A percentile compares a stretch with the other conserved stretches of the same genome.
Conservation (phyloP, 2,888 invertebrate genomes). For the Conops quadrifasciatus region DNA sequence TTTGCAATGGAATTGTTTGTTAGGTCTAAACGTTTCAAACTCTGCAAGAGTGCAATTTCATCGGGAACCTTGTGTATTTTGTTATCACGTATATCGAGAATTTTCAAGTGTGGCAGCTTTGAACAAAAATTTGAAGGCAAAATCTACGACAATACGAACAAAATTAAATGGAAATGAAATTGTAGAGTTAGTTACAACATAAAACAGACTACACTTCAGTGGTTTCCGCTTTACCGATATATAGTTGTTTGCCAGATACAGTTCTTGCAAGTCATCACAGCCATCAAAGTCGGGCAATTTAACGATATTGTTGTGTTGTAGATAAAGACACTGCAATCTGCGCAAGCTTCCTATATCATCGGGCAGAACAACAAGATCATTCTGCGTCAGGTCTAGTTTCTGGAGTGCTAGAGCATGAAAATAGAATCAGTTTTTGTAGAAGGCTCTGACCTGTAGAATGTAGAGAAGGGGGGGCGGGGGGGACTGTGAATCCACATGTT, state of each 20-base stretch:
- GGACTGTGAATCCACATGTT: too few relatives aligned
- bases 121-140: conserved; percentile 77
- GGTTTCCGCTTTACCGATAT: conserved; percentile 70
- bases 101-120: conserved; percentile 75
- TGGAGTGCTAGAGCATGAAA: conserved; percentile 65
- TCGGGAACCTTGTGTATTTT: conserved; percentile 80
- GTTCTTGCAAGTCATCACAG: conserved; percentile 78
- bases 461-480: too few relatives aligned
- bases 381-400: conserved; percentile 78
- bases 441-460: too few relatives aligned
- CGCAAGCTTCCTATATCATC: conserved; percentile 75
- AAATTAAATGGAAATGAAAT: conserved; percentile 29
- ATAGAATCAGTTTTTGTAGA: too few relatives aligned
- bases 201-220: conserved; percentile 32
- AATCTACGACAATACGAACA: conserved; percentile 66
- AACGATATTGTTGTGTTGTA: conserved; percentile 83
- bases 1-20: conserved; percentile 80
- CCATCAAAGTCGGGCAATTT: conserved; percentile 80
- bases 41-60: conserved; percentile 78
- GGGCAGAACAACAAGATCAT: conserved; percentile 74
- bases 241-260: conserved; percentile 84
- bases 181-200: conserved; percentile 39
- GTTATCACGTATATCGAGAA: conserved; percentile 84
- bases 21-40: conserved; percentile 82
- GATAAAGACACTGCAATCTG: conserved; percentile 78